Base-by-base conservation (phyloP, 1,140 invertebrate species). In the Ceratosolen fusciceps region DNA sequence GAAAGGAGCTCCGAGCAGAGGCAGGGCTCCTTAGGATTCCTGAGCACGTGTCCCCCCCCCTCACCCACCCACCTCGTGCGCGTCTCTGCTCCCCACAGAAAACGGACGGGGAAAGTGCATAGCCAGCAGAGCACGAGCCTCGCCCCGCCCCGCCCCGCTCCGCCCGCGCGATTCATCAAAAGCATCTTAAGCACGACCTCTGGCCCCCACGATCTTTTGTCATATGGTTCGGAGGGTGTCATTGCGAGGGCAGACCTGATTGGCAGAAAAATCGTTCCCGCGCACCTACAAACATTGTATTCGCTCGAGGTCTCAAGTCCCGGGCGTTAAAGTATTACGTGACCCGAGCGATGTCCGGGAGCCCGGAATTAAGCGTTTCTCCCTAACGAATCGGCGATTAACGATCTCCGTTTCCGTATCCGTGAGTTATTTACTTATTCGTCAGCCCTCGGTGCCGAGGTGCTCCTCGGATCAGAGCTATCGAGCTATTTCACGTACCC, bases 131-230 rank as follows among this genome's bases (percentile, higher is more conserved):
- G 47, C 14, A 29, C n/a, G n/a, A n/a, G 31, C 16, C 19, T 31
- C 19, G 10, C n/a, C 26, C 12, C 34, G n/a, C 60, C 24, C 56
- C 37, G 31, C 16, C 19, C 29, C 19, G 10, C n/a, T 26, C 12
- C 34, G n/a, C 60, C 24, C 56, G 16, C 34, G 16, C 21, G 68
- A 78, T 78, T 62, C 68, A 78, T 78, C 68, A 72, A 78, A 78
- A 78, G 72, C 68, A 72, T n/a, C 68, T 78, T 75, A 75, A 75
- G 47, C 47, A n/a, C 29, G 29, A 29, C 10, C 52, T 26, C n/a
- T 10, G 8, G 19, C 1, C 19, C 26, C n/a, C 49, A 29, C 29
- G 26, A 54, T 1, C 43, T 29, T 14, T 24, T 12, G 4, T 19
- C 1, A 31, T 24, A 12, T n/a, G 26, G 34, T 72, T 54, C 37